Conservation (phyloP, 2,113 vertebrate species). For the Orientallactaga bullata region DNA sequence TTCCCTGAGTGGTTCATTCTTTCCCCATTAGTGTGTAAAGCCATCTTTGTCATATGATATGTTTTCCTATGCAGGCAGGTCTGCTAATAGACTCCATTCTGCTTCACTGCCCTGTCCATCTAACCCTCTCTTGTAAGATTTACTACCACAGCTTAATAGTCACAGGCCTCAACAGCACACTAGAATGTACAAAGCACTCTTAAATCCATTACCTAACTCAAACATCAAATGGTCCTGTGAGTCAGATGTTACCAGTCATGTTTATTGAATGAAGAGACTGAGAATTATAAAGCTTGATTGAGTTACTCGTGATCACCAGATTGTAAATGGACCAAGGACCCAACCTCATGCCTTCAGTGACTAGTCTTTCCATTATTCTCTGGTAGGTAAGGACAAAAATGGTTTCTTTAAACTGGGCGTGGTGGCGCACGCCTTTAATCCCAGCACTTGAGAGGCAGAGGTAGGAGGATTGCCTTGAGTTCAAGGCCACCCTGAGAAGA, state of each 20-base stretch:
- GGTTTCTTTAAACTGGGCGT: background rate
- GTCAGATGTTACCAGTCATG: conserved; percentile 9
- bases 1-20: conserved; percentile 7
- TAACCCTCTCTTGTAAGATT: background rate
- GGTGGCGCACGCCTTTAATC: too few species aligned
- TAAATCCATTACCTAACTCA: conserved; percentile 44
- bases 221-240: conserved; percentile 46
- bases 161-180: background rate
- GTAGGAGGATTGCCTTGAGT: too few species aligned
- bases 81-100: background rate
- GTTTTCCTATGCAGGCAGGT: background rate
- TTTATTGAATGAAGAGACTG: conserved; percentile 3
- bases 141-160: conserved; percentile 10
- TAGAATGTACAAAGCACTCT: conserved; percentile 54
- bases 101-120: background rate
- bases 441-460: too few species aligned
- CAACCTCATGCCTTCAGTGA: background rate
- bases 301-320: background rate
- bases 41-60: background rate
- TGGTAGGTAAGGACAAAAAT: background rate
- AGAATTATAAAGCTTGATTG: conserved; percentile 20
- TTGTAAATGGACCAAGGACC: background rate
- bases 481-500: too few species aligned
- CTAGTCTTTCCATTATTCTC: background rate
- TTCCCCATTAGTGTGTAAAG: conserved; percentile 29